Conservation (phyloP, 2,888 invertebrate species). For the Clunio marinus region DNA sequence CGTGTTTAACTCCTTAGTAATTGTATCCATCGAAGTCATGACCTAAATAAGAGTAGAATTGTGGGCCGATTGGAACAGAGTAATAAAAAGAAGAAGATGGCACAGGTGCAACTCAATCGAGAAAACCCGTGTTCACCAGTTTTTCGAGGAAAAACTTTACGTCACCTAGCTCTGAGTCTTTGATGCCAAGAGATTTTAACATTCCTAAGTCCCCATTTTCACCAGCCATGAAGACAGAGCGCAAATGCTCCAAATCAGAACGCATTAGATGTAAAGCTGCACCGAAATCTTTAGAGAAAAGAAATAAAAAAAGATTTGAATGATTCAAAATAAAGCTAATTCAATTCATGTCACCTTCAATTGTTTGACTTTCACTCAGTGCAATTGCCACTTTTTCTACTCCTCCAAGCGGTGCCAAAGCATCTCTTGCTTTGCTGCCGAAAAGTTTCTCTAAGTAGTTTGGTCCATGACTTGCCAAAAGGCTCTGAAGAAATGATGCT, state of each 20-base stretch:
- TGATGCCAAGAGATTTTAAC: conserved; percentile 89
- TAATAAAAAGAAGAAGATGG: conserved; percentile 69
- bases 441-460: conserved; percentile 95
- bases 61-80: conserved; percentile 67
- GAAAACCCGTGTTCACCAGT: conserved; percentile 90
- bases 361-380: conserved; percentile 87
- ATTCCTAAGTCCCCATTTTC: conserved; percentile 92
- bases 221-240: conserved; percentile 92
- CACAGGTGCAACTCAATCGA: conserved; percentile 80
- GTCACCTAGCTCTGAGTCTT: conserved; percentile 90
- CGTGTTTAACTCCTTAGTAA: conserved; percentile 47
- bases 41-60: conserved; percentile 65
- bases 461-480: conserved; percentile 91
- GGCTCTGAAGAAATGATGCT: conserved; percentile 87
- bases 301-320: background rate
- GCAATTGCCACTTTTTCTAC: conserved; percentile 95
- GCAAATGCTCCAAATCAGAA: conserved; percentile 84
- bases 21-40: conserved; percentile 56
- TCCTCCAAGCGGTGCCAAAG: conserved; percentile 85
- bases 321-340: conserved; percentile 55
- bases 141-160: conserved; percentile 90
- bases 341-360: conserved; percentile 65
- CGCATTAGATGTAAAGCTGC: conserved; percentile 54
- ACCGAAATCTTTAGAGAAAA: conserved; percentile 42
- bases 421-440: conserved; percentile 89